These are phyloP conservation scores for Anthrax anthrax DNA, from an alignment of 2,888 invertebrate genomes.

Conservation along the genomic window DNA sequence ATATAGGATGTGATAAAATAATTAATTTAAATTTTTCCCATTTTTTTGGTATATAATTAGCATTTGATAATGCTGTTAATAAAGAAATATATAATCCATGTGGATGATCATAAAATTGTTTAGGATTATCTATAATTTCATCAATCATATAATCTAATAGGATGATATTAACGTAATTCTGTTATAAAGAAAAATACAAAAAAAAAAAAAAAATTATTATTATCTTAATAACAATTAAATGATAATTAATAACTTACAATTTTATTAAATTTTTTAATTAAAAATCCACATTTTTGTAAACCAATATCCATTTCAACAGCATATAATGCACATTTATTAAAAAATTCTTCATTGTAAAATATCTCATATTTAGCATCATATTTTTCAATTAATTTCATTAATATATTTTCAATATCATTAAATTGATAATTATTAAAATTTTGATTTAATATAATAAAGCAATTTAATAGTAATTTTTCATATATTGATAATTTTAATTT, in stretches of 20 bases:
- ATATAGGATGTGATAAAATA: constrained; percentile 33
- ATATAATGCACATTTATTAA: constrained; percentile 41
- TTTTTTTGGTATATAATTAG: constrained; percentile 43
- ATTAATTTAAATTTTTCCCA: constrained; percentile 39
- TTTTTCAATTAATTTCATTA: constrained; percentile 37
- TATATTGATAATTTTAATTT: constrained; percentile 34
- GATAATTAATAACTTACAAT: constrained; percentile 37
- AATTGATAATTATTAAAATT: constrained; percentile 34
- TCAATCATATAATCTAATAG: constrained; percentile 44
- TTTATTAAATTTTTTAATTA: constrained; percentile 40
- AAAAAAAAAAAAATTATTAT: constrained; percentile 4
- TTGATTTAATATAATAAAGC: constrained; percentile 37
- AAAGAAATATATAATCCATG: constrained; percentile 36
- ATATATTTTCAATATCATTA: constrained; percentile 38
- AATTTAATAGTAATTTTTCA: constrained; percentile 39
- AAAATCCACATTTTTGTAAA: constrained; percentile 37
- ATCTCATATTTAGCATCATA: constrained; percentile 36
- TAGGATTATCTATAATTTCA: constrained; percentile 34
- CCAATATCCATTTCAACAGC: constrained; percentile 38
- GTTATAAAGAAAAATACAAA: too few relatives aligned
- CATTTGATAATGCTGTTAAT: constrained; percentile 41
- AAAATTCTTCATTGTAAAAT: constrained; percentile 47
- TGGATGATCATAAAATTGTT: constrained; percentile 30
- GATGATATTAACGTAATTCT: constrained; percentile 43
- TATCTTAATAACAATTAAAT: background rate